Evolutionary conservation across 2,113 vertebrate genomes (phyloP).

Genomic region (Calyptomena viridis): DNA sequence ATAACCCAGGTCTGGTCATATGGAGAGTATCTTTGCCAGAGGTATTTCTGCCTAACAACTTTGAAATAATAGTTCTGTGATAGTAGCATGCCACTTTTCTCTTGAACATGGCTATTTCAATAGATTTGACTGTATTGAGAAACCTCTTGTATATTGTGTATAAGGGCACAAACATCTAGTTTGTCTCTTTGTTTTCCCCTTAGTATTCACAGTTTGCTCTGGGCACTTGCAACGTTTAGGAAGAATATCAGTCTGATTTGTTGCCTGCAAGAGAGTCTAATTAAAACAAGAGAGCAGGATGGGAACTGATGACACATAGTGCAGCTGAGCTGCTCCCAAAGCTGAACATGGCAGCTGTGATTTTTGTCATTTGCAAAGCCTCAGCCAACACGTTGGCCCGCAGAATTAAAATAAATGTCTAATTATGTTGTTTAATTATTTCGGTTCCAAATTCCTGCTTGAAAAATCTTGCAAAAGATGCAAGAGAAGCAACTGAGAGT

Average conservation of each 20-base stretch:
- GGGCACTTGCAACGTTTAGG: slow-evolving; percentile 38
- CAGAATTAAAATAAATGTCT: slow-evolving; percentile 60
- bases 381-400: slow-evolving; percentile 58
- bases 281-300: slow-evolving; percentile 54
- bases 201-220: slow-evolving; percentile 30
- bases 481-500: background rate
- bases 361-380: slow-evolving; percentile 46
- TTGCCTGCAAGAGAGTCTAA: slow-evolving; percentile 63
- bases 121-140: background rate
- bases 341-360: slow-evolving; percentile 46
- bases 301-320: slow-evolving; percentile 40
- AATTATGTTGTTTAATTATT: slow-evolving; percentile 49
- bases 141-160: background rate
- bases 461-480: background rate
- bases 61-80: background rate
- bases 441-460: background rate
- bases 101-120: background rate
- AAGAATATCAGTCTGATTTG: slow-evolving; percentile 65
- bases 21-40: background rate
- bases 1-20: background rate
- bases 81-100: background rate
- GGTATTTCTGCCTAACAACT: background rate
- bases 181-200: slow-evolving; percentile 20
- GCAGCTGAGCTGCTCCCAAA: slow-evolving; percentile 57
- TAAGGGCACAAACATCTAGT: slow-evolving; percentile 40